Evolutionary conservation across 2,888 invertebrate genomes (phyloP), one percentile per base, ranked within the genome.

Genomic region (Dinocampus coccinellae): DNA sequence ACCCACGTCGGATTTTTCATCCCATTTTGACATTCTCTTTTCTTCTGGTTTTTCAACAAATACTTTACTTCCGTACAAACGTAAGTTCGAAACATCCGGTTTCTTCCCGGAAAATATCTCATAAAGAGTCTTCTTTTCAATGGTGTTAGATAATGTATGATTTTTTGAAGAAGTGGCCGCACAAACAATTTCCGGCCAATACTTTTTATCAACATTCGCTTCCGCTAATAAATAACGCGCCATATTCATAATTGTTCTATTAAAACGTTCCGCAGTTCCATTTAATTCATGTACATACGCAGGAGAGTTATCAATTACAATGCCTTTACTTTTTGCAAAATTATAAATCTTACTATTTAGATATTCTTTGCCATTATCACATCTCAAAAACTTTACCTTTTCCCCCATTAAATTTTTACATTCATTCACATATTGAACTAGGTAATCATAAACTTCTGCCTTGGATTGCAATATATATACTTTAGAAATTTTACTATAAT

Each of bases 61-160:
- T 9, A 80, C 79, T 77, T 63, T 80, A 76, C 81, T 79, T 79
- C 78, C 79, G 80, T 16, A 82, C n/a, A 77, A 66, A 77, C 79
- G 75, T 81, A 80, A 39, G 78, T 22, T 79, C n/a, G 4, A 78
- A 79, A 77, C 81, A 80, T 26, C 79, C 60, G 65, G 81, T 61
- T n/a, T 70, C 78, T 83, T 85, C 22, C 72, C 80, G 79, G 74
- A 78, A 77, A 69, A 78, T 62, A 76, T 81, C 79, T 71, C 78
- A 76, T 65, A 80, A 78, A 69, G 80, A 73, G 77, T 77, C 77
- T 74, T 80, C n/a, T n/a, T 66, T 73, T 78, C 72, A 6, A 58
- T 52, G 10, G 75, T 75, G 42, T 66, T 75, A 20, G 69, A 58
- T 10, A 69, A 57, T 11, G 64, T 57, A 33, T 72, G 29, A 36